These are phyloP conservation scores for Blastomussa wellsi DNA, from an alignment of 92 coral and sea anemone species.

Conservation along the genomic window DNA sequence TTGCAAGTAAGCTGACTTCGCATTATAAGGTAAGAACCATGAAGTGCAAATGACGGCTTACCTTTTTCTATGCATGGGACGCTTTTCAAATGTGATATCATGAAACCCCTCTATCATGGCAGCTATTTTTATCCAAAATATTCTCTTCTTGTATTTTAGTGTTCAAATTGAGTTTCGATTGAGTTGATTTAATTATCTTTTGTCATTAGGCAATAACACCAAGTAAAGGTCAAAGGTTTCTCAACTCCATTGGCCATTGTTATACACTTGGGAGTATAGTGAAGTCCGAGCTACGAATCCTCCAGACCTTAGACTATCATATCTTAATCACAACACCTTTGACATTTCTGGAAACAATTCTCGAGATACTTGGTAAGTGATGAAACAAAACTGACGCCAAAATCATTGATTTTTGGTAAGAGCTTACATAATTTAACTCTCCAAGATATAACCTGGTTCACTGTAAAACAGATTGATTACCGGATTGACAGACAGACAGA, in stretches of 20 bases:
- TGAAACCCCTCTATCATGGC: neutral
- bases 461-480: neutral
- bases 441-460: no score
- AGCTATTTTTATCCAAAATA: no score
- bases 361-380: conserved; percentile 94
- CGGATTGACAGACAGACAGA: neutral
- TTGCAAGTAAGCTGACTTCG: conserved; percentile 92
- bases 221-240: conserved; percentile 85
- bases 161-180: neutral
- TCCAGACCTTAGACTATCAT: conserved; percentile 85
- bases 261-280: conserved; percentile 81
- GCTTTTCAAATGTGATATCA: neutral
- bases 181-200: neutral
- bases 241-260: conserved; percentile 87
- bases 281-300: conserved; percentile 89
- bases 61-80: neutral
- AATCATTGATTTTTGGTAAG: no score
- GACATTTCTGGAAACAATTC: conserved; percentile 82
- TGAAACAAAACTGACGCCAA: neutral
- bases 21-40: conserved; percentile 76
- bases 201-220: conserved; percentile 55
- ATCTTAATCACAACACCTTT: conserved; percentile 81
- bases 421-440: no score
- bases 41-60: neutral
- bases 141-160: neutral